Conservation (phyloP, 2,113 vertebrate species). For the Cheilinus undulatus region DNA sequence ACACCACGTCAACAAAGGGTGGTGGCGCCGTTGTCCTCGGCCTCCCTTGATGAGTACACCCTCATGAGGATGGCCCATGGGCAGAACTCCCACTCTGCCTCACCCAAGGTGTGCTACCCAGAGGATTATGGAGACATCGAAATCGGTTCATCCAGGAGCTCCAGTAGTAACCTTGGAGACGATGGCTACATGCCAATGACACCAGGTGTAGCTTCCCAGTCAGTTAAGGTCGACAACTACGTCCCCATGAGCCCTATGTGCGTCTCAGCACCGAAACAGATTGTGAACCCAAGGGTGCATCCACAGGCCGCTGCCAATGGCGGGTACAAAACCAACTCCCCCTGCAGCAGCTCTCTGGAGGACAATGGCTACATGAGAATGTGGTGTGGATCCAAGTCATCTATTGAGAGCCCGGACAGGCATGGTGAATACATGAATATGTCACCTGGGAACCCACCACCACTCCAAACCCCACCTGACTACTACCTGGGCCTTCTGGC, state of each 20-base stretch:
- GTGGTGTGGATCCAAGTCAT: slow-evolving; percentile 89
- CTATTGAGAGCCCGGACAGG: slow-evolving; percentile 84
- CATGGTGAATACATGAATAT: slow-evolving; percentile 93
- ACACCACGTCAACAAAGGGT: slow-evolving; percentile 87
- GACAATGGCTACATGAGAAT: slow-evolving; percentile 94
- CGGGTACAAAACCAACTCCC: slow-evolving; percentile 84
- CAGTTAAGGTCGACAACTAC: slow-evolving; percentile 83
- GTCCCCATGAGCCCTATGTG: slow-evolving; percentile 94
- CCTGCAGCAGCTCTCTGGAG: slow-evolving; percentile 87
- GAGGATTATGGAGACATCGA: slow-evolving; percentile 95
- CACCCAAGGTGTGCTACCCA: slow-evolving; percentile 88
- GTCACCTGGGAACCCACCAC: slow-evolving; percentile 87
- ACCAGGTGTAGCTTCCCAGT: slow-evolving; percentile 79
- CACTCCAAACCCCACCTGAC: slow-evolving; percentile 81
- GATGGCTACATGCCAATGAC: slow-evolving; percentile 98
- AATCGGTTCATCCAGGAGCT: slow-evolving; percentile 88
- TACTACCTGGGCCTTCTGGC: slow-evolving; percentile 70
- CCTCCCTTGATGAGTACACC: slow-evolving; percentile 93
- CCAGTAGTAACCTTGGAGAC: slow-evolving; percentile 84
- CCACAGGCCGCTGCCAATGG: slow-evolving; percentile 68
- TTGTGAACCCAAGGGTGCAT: slow-evolving; percentile 86
- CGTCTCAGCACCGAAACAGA: slow-evolving; percentile 92
- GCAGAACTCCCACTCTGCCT: slow-evolving; percentile 85
- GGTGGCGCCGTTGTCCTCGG: slow-evolving; percentile 87
- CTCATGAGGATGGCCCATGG: slow-evolving; percentile 89